Evolutionary conservation across 2,888 invertebrate species (phyloP).

Genomic region (Tiliacea aurago): DNA sequence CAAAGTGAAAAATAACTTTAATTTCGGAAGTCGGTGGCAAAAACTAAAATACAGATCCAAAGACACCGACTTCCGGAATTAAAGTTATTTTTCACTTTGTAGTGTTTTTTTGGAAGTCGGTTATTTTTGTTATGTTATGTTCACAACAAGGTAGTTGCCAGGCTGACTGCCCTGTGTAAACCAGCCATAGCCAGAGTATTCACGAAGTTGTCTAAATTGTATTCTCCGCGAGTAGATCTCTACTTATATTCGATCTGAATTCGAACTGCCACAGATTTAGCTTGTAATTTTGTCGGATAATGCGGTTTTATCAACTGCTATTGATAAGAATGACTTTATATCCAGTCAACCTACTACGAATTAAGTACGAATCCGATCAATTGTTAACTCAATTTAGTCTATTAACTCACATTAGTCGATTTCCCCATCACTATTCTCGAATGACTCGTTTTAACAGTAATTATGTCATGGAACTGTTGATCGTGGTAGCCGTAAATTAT

Average conservation of each 20-base stretch:
- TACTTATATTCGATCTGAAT: not conserved
- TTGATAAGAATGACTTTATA: not conserved
- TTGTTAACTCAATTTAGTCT: conserved; percentile 23
- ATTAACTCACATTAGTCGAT: conserved; percentile 33
- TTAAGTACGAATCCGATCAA: conserved; percentile 6
- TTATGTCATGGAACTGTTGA: conserved; percentile 67
- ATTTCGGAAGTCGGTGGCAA: too few species aligned
- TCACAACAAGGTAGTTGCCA: not conserved
- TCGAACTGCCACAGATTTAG: not conserved
- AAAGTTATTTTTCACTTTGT: too few species aligned
- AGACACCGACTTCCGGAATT: too few species aligned
- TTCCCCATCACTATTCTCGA: conserved; percentile 30
- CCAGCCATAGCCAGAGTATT: not conserved
- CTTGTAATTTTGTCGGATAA: not conserved
- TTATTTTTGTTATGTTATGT: too few species aligned
- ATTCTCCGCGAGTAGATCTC: too few species aligned
- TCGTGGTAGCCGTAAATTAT: conserved; percentile 72
- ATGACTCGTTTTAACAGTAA: conserved; percentile 57
- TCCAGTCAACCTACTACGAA: not conserved
- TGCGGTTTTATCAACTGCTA: not conserved
- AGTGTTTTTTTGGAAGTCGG: too few species aligned
- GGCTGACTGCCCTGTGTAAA: not conserved
- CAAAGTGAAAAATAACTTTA: too few species aligned
- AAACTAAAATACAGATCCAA: too few species aligned
- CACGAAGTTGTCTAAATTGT: not conserved